Conservation (phyloP, 2,113 vertebrate species). For the Alligator mississippiensis region DNA sequence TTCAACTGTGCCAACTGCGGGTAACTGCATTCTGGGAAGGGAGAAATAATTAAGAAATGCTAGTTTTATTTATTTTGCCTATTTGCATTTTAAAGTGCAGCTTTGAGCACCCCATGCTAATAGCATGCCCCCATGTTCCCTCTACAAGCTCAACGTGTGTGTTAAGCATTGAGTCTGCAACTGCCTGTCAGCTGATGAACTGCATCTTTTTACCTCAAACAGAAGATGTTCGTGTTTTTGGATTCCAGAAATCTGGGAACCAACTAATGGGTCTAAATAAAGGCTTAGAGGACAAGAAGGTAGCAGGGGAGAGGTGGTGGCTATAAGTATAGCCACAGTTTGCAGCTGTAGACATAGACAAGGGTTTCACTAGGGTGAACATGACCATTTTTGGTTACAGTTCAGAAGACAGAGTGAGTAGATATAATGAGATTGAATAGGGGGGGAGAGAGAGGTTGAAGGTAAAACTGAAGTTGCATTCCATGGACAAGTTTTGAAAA, state of each 20-base stretch:
- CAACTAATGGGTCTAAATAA: background rate
- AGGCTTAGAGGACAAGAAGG: background rate
- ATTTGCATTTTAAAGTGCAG: background rate
- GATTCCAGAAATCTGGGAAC: background rate
- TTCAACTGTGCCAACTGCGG: slow-evolving; percentile 99
- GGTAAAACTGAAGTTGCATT: background rate
- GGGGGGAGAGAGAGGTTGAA: background rate
- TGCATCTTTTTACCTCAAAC: background rate
- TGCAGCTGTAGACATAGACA: background rate
- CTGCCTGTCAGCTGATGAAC: background rate
- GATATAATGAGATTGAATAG: background rate
- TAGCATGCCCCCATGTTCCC: background rate
- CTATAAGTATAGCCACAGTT: background rate
- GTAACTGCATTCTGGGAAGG: slow-evolving; percentile 75
- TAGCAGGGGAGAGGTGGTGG: background rate
- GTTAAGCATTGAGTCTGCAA: background rate
- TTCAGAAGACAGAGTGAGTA: background rate
- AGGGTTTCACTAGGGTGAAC: background rate
- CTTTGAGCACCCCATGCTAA: background rate
- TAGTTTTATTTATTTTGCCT: background rate
- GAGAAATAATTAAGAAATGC: background rate
- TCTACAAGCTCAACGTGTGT: background rate
- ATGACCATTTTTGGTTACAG: background rate
- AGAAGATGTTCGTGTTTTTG: background rate
- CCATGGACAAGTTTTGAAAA: background rate